These are phyloP conservation scores for Orchestes rusci DNA, from an alignment of 2,888 invertebrate species.

Conservation along the genomic window DNA sequence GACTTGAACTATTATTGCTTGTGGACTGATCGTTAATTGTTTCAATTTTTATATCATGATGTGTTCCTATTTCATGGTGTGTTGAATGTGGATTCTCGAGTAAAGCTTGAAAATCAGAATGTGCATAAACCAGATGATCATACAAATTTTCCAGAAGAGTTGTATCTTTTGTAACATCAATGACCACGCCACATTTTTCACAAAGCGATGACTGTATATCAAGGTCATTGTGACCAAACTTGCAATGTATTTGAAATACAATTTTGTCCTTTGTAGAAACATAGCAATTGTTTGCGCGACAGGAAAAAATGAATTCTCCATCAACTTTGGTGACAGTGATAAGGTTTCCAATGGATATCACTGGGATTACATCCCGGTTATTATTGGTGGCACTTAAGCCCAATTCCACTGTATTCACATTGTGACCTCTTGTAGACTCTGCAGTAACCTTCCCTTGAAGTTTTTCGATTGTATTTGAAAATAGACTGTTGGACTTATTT, in stretches of 20 bases:
- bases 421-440: background rate
- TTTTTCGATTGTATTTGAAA: constrained; percentile 33
- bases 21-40: background rate
- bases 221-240: constrained; percentile 31
- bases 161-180: constrained; percentile 18
- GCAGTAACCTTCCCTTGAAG: constrained; percentile 32
- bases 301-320: constrained; percentile 32
- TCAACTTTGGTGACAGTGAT: constrained; percentile 28
- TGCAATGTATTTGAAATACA: constrained; percentile 37
- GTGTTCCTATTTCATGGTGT: background rate
- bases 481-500: constrained; percentile 29
- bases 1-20: background rate
- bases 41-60: constrained; percentile 31
- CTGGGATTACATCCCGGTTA: background rate
- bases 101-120: constrained; percentile 27
- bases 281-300: constrained; percentile 35
- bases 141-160: constrained; percentile 30
- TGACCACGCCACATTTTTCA: constrained; percentile 26
- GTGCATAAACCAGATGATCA: constrained; percentile 28
- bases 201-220: constrained; percentile 24
- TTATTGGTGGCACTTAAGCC: background rate
- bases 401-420: background rate
- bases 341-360: constrained; percentile 26
- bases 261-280: constrained; percentile 33
- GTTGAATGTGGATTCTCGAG: background rate